phyloP scores from a whole-genome alignment of 2,888 invertebrate species.

The Pristionchus maxplancki region DNA sequence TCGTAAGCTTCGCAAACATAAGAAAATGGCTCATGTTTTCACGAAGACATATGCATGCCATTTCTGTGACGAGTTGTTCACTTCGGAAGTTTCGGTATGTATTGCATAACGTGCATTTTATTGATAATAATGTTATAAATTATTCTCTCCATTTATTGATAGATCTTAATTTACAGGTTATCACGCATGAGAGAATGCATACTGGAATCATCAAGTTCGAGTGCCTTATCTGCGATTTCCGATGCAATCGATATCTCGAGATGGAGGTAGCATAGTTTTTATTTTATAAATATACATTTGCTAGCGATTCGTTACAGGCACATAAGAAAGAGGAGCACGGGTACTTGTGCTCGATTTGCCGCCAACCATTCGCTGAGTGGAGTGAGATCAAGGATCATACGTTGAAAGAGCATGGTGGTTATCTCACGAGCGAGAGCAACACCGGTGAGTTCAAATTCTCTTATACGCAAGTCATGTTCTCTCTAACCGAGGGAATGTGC shows the following conservation, averaged over 20 bases:
- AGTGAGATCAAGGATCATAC: slow-evolving; percentile 77
- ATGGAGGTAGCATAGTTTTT: slow-evolving; percentile 57
- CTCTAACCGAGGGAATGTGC: not conserved
- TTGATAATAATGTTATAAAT: not conserved
- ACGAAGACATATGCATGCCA: slow-evolving; percentile 77
- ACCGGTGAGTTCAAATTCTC: slow-evolving; percentile 65
- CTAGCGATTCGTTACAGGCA: not conserved
- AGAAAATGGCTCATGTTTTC: slow-evolving; percentile 77
- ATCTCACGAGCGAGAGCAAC: slow-evolving; percentile 73
- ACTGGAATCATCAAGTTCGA: slow-evolving; percentile 78
- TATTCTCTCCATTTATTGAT: no score
- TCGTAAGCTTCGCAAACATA: slow-evolving; percentile 76
- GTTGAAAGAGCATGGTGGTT: slow-evolving; percentile 75
- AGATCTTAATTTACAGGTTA: slow-evolving; percentile 62
- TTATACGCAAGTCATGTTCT: not conserved
- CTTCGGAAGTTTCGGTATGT: slow-evolving; percentile 70
- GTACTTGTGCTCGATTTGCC: slow-evolving; percentile 76
- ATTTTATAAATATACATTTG: not conserved
- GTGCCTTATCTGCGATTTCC: slow-evolving; percentile 72
- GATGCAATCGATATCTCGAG: slow-evolving; percentile 54
- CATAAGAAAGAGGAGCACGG: slow-evolving; percentile 74
- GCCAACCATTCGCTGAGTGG: slow-evolving; percentile 71
- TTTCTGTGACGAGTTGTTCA: slow-evolving; percentile 77
- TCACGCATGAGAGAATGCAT: slow-evolving; percentile 77
- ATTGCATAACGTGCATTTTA: not conserved